A percentile compares a stretch with the other conserved stretches of the same genome.
phyloP scores from a whole-genome alignment of 2,113 vertebrate genomes.

The Mugil cephalus region DNA sequence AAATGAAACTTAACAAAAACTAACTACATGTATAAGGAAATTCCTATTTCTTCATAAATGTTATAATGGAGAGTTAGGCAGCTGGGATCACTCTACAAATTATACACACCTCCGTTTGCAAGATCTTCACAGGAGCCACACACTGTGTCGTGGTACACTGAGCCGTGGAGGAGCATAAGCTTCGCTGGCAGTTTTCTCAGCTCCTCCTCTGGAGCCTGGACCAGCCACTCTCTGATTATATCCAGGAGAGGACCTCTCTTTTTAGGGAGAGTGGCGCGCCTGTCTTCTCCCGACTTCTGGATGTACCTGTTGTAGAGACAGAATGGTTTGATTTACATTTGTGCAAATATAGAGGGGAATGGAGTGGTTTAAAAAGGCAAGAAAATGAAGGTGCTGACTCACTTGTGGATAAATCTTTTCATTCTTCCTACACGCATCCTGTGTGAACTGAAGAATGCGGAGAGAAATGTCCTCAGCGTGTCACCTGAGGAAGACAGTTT shows the following conservation, averaged over 20 bases:
- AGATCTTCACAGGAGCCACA: constrained; percentile 75
- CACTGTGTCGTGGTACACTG: constrained; percentile 53
- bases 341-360: neutral
- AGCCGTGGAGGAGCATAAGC: constrained; percentile 47
- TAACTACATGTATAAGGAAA: too few species aligned
- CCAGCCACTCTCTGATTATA: constrained; percentile 59
- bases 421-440: constrained; percentile 48
- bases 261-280: accelerated
- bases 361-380: neutral
- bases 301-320: constrained; percentile 20
- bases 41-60: too few species aligned
- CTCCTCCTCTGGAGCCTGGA: constrained; percentile 3
- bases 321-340: accelerated
- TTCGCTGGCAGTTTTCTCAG: constrained; percentile 49
- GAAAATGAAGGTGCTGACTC: neutral
- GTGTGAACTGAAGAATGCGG: constrained; percentile 44
- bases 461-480: constrained; percentile 39
- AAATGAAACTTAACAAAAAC: neutral
- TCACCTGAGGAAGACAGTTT: constrained; percentile 47
- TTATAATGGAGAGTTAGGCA: too few species aligned
- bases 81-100: neutral
- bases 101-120: constrained; percentile 56
- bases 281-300: accelerated
- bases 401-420: constrained; percentile 50
- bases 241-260: constrained; percentile 25